A percentile compares a stretch with the other conserved stretches of the same genome.
phyloP scores from a whole-genome alignment of 2,797 vertebrate species.

The Anolis apletophallus region DNA sequence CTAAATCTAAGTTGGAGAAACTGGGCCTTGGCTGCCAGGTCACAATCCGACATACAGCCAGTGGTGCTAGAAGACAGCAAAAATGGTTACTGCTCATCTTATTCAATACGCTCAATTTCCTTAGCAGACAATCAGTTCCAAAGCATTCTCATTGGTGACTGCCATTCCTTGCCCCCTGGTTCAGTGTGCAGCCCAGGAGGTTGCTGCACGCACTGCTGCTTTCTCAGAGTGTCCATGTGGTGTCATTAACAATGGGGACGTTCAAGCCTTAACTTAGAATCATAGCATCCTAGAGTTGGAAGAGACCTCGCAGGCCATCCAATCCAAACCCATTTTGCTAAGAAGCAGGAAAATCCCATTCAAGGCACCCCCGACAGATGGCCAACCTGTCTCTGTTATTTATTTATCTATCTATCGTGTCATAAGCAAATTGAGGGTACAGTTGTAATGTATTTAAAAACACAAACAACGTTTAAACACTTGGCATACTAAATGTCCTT shows the following conservation, averaged over 20 bases:
- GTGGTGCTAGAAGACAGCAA: slow-evolving; percentile 73
- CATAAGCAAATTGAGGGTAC: no score
- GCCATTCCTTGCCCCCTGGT: slow-evolving; percentile 67
- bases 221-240: slow-evolving; percentile 59
- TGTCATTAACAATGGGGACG: slow-evolving; percentile 31
- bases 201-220: slow-evolving; percentile 67
- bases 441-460: no score
- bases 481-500: no score
- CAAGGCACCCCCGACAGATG: no score
- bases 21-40: slow-evolving; percentile 61
- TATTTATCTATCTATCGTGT: no score
- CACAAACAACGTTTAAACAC: no score
- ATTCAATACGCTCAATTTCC: slow-evolving; percentile 57
- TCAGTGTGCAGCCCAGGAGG: slow-evolving; percentile 68
- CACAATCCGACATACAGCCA: slow-evolving; percentile 84
- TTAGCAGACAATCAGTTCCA: slow-evolving; percentile 73
- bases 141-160: slow-evolving; percentile 69
- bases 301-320: no score
- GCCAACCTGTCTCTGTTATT: no score
- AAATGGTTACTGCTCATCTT: slow-evolving; percentile 81
- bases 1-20: slow-evolving; percentile 74
- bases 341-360: no score
- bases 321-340: no score
- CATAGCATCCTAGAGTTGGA: no score
- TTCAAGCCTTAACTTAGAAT: slow-evolving; percentile 89